Evolutionary conservation across 2,888 invertebrate genomes (phyloP).

Genomic region (Plutella xylostella): DNA sequence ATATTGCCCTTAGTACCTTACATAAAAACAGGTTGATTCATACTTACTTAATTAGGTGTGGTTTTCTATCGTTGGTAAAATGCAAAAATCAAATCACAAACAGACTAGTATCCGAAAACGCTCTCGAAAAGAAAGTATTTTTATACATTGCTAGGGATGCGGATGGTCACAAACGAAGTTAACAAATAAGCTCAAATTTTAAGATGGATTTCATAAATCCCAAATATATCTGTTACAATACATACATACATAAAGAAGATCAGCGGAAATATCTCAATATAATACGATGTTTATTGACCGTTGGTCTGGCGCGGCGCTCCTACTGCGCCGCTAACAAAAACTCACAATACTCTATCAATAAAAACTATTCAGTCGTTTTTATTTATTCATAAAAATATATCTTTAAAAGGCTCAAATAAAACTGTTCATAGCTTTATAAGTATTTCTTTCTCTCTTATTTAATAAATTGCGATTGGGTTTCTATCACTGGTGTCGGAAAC

Average conservation of each 20-base stretch:
- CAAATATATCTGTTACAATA: slow-evolving; percentile 17
- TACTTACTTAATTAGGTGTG: slow-evolving; percentile 65
- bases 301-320: slow-evolving; percentile 41
- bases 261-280: slow-evolving; percentile 59
- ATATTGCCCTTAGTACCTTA: slow-evolving; percentile 49
- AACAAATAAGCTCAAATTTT: slow-evolving; percentile 56
- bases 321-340: slow-evolving; percentile 47
- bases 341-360: slow-evolving; percentile 66
- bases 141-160: slow-evolving; percentile 14
- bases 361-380: slow-evolving; percentile 70
- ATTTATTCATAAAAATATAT: slow-evolving; percentile 68
- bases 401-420: slow-evolving; percentile 68
- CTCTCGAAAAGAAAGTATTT: slow-evolving; percentile 54
- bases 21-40: slow-evolving; percentile 44
- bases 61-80: slow-evolving; percentile 59
- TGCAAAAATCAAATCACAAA: slow-evolving; percentile 66
- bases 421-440: slow-evolving; percentile 44
- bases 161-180: slow-evolving; percentile 34
- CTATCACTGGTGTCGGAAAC: slow-evolving; percentile 42
- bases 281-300: slow-evolving; percentile 64
- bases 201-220: slow-evolving; percentile 62
- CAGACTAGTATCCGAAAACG: slow-evolving; percentile 64
- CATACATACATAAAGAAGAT: slow-evolving; percentile 29
- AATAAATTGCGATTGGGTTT: slow-evolving; percentile 32
- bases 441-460: slow-evolving; percentile 26